These are phyloP conservation scores for Fulmarus glacialis DNA, from an alignment of 2,113 vertebrate species.

Conservation along the genomic window DNA sequence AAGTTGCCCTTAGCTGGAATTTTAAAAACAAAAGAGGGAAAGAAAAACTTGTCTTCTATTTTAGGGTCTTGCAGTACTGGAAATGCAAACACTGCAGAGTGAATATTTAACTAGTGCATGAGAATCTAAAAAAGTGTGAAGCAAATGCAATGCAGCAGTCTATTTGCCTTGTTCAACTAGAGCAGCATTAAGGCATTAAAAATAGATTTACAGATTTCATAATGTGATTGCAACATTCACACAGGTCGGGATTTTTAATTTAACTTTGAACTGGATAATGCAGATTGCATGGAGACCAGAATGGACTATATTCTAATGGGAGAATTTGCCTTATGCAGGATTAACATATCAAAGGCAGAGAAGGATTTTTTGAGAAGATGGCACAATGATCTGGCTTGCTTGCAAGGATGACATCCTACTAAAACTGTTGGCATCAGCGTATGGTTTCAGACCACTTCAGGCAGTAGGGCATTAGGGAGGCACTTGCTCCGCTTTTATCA, in stretches of 20 bases:
- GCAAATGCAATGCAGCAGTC: conserved; percentile 15
- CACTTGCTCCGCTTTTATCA: not conserved
- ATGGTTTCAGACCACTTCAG: not conserved
- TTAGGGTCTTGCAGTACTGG: conserved; percentile 58
- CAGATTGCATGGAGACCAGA: conserved; percentile 43
- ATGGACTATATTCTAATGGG: conserved; percentile 60
- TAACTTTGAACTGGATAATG: conserved; percentile 64
- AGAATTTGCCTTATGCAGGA: conserved; percentile 46
- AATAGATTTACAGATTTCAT: conserved; percentile 67
- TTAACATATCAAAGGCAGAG: conserved; percentile 59
- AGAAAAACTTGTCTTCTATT: conserved; percentile 53
- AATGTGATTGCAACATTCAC: conserved; percentile 61
- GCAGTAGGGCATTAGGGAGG: not conserved
- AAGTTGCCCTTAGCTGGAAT: not conserved
- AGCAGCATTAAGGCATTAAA: conserved; percentile 55
- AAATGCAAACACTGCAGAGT: conserved; percentile 40
- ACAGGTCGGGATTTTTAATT: conserved; percentile 59
- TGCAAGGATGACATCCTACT: not conserved
- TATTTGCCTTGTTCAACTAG: not conserved
- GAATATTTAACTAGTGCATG: conserved; percentile 56
- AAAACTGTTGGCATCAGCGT: not conserved
- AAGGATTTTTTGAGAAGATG: conserved; percentile 32
- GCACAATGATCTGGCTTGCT: not conserved
- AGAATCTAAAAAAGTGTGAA: conserved; percentile 40
- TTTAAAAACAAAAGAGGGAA: conserved; percentile 38